Base-by-base conservation (phyloP, 2,113 vertebrate species). In the Etia nguti region DNA sequence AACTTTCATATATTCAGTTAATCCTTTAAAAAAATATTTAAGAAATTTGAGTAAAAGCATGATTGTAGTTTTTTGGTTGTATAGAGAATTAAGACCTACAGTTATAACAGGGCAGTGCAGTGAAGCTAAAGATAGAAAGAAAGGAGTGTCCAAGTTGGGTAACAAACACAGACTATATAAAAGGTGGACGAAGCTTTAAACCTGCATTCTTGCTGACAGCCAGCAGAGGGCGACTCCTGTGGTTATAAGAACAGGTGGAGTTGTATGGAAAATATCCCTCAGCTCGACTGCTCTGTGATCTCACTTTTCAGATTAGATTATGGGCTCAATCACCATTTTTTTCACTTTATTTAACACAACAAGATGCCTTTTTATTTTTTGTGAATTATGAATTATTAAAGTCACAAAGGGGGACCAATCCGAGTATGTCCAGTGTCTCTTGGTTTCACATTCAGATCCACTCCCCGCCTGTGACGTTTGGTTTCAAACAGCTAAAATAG, bases 211-310 rank as follows among this genome's bases (percentile, higher is more conserved):
- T 31, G 16, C 46, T 52, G 3, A 34, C 13, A 26, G 46, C 26
- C 73, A 77, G 46, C 18, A 77, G 73, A 52, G 46, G 73, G 73
- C 26, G 26, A 52, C 46, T 77, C 68, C 41, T 73, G 22, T 11
- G 0, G 22, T 73, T 73, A 18, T 3, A 73, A 48, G 48, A 48
- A 73, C 5, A 46, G 24, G 9, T 48, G 8, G 8, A 48, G 11
- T 18, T 48, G 4, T 8, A 29, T 4, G 41, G 15, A 43, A 70
- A 46, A 70, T 43, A 38, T 41, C n/a, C 38, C 65, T 73, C 16
- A 31, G 5, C 46, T 77, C 4, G 2, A 50, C 4, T 20, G 0
- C 73, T 31, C 26, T 8, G 43, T 77, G 26, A 31, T 8, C 70
- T 77, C 73, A 52, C 73, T 52, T 52, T 52, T 26, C 46, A 18